Evolutionary conservation across 2,113 vertebrate species (phyloP), one percentile per base, ranked within the genome.

Genomic region (Danionella cerebrum): DNA sequence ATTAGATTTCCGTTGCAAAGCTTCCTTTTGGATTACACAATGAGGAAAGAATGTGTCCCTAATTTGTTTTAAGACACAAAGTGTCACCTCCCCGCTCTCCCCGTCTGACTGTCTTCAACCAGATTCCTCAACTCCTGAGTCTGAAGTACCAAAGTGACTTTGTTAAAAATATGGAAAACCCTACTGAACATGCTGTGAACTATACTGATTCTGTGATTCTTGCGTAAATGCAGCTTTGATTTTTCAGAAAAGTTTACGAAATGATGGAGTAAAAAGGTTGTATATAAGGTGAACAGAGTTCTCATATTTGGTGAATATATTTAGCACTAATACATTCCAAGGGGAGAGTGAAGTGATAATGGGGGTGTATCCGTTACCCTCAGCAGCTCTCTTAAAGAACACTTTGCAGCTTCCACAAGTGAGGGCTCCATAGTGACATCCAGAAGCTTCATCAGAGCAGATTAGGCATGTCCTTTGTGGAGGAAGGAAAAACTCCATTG

Each of bases 361-460:
- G 12, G 29, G 14, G 44, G 41, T 65, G 44, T 29, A 25, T 42
- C n/a, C 47, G 6, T 84, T 92, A 97, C 96, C 96, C 96, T 99
- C 96, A 52, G 95, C 95, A 0, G 96, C 96, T 79, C 96, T 86
- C 84, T 98, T 99, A 87, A 99, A 99, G 89, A 99, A 99, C 74
- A 99, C 96, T 72, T 99, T 99, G 87, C 96, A 99, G 89, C 96
- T 99, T 51, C 96, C 96, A 24, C 96, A 99, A 3, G 96, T 98
- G 74, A 99, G 94, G 0, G 95, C 96, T 27, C 96, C 96, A 0
- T 99, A 99, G 76, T 99, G 96, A 79, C 95, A 99, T 18, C 96
- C 96, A 0, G 96, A 98, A 0, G 96, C 96, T 83, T 99, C 96
- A 25, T 99, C 96, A 0, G 95, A 93, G 67, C 96, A 99, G 81